Evolutionary conservation across 2,888 invertebrate species (phyloP).

Genomic region (Drosophila emarginata): DNA sequence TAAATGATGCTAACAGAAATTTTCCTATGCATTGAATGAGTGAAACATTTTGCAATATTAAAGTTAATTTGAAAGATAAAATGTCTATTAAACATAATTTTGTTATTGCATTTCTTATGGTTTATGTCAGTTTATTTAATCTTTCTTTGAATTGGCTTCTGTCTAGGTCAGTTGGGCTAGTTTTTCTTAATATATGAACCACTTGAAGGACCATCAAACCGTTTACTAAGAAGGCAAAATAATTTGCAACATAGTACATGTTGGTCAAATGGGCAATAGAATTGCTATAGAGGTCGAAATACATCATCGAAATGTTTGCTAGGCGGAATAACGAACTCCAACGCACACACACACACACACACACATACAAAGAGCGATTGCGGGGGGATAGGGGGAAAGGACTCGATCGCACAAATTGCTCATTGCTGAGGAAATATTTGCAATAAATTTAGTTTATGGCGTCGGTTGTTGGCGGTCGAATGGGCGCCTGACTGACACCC

Average conservation of each 20-base stretch:
- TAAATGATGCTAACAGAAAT: too few relatives aligned
- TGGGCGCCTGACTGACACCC: conserved; percentile 64
- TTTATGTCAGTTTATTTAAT: not conserved
- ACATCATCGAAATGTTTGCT: conserved; percentile 76
- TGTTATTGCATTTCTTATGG: not conserved
- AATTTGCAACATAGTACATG: conserved; percentile 46
- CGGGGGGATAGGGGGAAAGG: conserved; percentile 4
- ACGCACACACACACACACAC: conserved; percentile 20
- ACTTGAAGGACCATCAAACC: conserved; percentile 22
- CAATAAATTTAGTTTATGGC: conserved; percentile 81
- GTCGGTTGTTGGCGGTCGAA: conserved; percentile 62
- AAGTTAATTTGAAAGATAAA: too few relatives aligned
- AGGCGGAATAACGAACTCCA: conserved; percentile 45
- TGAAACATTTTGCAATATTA: too few relatives aligned
- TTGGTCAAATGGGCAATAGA: conserved; percentile 42
- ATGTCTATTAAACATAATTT: not conserved
- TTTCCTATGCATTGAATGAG: too few relatives aligned
- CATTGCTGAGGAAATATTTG: conserved; percentile 81
- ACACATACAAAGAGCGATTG: conserved; percentile 33
- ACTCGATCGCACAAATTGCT: conserved; percentile 79
- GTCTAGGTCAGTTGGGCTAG: not conserved
- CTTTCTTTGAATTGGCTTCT: not conserved
- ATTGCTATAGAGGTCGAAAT: conserved; percentile 44
- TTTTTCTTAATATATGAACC: conserved; percentile 6
- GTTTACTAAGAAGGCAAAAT: conserved; percentile 24